phyloP scores from a whole-genome alignment of 1,140 invertebrate genomes.

The Drosophila serrata region DNA sequence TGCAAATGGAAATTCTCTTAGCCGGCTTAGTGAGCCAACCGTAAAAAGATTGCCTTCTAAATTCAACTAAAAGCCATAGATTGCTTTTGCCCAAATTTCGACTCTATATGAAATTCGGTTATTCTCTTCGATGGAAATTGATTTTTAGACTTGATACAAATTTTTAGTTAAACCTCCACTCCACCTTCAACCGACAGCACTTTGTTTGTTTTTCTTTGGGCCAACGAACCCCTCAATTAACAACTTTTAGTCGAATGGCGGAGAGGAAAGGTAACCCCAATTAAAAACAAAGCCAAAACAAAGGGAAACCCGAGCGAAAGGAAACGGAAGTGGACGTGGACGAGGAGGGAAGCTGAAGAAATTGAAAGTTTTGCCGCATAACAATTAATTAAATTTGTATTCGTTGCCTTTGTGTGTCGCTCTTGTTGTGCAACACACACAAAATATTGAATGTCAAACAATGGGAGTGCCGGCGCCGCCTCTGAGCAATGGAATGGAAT shows the following conservation, averaged over 20 bases:
- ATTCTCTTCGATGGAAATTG: slow-evolving; percentile 27
- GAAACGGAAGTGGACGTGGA: background rate
- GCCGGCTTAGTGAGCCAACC: slow-evolving; percentile 17
- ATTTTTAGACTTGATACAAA: slow-evolving; percentile 22
- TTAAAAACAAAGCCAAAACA: slow-evolving; percentile 43
- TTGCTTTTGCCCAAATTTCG: slow-evolving; percentile 12
- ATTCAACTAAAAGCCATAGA: slow-evolving; percentile 41
- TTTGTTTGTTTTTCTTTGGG: slow-evolving; percentile 14
- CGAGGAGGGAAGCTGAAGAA: slow-evolving; percentile 9
- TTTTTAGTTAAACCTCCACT: background rate
- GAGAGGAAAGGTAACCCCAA: slow-evolving; percentile 29
- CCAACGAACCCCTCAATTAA: slow-evolving; percentile 38
- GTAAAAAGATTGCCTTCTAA: slow-evolving; percentile 23
- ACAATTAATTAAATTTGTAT: slow-evolving; percentile 65
- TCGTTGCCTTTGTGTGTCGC: slow-evolving; percentile 28
- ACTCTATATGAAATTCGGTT: slow-evolving; percentile 7
- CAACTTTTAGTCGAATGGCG: slow-evolving; percentile 34
- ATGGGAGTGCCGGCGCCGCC: background rate
- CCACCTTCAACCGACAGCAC: background rate
- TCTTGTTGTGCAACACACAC: slow-evolving; percentile 52
- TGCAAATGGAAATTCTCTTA: slow-evolving; percentile 50
- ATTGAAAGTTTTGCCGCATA: slow-evolving; percentile 54
- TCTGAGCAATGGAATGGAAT: slow-evolving; percentile 9
- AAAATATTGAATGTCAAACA: slow-evolving; percentile 56
- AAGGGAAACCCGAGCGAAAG: slow-evolving; percentile 4